Base-by-base conservation (phyloP, 2,113 vertebrate species). In the Eudyptes chrysolophus region DNA sequence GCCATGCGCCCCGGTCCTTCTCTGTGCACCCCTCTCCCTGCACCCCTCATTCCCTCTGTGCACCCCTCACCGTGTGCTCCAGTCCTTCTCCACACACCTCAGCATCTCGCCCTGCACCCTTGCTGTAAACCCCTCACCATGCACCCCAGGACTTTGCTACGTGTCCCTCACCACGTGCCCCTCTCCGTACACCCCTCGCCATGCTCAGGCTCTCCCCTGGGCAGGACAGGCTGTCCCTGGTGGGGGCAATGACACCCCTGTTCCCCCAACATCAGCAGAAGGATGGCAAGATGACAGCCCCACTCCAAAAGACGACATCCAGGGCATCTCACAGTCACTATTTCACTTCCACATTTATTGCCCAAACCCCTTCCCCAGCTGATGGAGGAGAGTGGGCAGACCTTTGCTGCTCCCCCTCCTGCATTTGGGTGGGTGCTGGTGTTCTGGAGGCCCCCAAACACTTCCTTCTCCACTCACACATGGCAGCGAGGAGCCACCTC, bases 251-350 rank as follows among this genome's bases (percentile, higher is more conserved):
- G 24, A 20, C 79, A 51, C 11, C 36, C 7, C 29, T 26, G 49
- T 12, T 10, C 27, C 5, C 12, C 20, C 10, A 0, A 10, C 29
- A 44, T 3, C n/a, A 51, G 44, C 60, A 4, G 40, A 4, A 38
- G 27, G 27, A 0, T 34, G 55, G 6, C 60, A 34, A 7, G 32
- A 6, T 3, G 32, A 36, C 68, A 38, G 10, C 40, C 54, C 34
- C 5, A 0, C 66, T 25, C 55, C 57, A 12, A 22, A 27, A 14
- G 13, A 1, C 0, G 7, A 4, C 71, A 24, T 1, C 44, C 62
- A 29, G 42, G 7, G 4, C 6, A 2, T 13, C 78, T 11, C 80
- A 5, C 32, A 5, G 17, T 7, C 64, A 5, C 54, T 18, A 0
- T 27, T 68, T 48, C 54, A 13, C 25, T 44, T 7, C 74, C 55